Evolutionary conservation across 2,888 invertebrate species (phyloP).

Genomic region (Macrophya annulata): DNA sequence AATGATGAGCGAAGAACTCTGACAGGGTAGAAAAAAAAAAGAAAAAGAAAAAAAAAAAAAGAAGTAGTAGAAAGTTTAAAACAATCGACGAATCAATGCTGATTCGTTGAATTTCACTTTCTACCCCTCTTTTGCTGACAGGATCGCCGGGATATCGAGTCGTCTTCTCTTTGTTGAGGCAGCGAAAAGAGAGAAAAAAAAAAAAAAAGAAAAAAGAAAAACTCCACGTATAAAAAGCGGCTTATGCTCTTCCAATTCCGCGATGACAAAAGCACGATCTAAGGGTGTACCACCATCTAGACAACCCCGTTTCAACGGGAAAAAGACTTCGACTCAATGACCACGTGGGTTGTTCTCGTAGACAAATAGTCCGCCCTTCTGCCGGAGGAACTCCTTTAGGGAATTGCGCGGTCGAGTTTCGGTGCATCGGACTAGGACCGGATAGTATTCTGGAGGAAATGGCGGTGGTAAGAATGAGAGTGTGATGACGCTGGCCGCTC

Average conservation of each 20-base stretch:
- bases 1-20: constrained; percentile 19
- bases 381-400: constrained; percentile 27
- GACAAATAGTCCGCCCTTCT: constrained; percentile 43
- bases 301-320: not conserved
- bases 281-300: constrained; percentile 35
- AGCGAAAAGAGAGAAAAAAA: constrained; percentile 35
- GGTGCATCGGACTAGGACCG: constrained; percentile 19
- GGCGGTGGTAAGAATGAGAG: constrained; percentile 5
- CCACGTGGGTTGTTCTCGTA: constrained; percentile 50
- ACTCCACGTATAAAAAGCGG: constrained; percentile 23
- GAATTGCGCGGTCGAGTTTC: constrained; percentile 27
- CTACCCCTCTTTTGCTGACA: constrained; percentile 32
- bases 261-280: constrained; percentile 40
- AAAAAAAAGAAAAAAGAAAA: constrained; percentile 22
- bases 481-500: constrained; percentile 28
- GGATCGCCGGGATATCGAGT: constrained; percentile 44
- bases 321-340: constrained; percentile 22
- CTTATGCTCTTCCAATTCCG: constrained; percentile 45
- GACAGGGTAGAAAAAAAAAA: not conserved
- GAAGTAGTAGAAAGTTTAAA: constrained; percentile 21
- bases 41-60: not conserved
- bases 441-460: not conserved
- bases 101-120: constrained; percentile 49
- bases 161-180: constrained; percentile 21
- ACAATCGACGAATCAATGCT: constrained; percentile 45